phyloP scores from a whole-genome alignment of 2,888 invertebrate species.

The Hemistola chrysoprasaria region DNA sequence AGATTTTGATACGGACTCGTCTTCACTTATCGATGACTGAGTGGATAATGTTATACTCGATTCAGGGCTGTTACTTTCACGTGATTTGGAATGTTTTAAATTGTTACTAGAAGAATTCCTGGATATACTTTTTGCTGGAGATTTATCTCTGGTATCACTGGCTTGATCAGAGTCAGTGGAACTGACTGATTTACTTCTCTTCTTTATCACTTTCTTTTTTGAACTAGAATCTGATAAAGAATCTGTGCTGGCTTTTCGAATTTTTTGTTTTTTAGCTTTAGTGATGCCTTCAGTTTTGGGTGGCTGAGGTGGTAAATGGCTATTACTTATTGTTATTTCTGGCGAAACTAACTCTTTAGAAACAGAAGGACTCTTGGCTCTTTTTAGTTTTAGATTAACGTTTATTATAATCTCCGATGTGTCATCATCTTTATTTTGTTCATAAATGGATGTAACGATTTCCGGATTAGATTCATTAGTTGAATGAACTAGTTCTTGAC shows the following conservation, averaged over 20 bases:
- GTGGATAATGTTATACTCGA: constrained; percentile 78
- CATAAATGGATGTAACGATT: constrained; percentile 47
- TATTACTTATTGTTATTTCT: constrained; percentile 68
- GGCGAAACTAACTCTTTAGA: constrained; percentile 61
- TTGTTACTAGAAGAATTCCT: constrained; percentile 51
- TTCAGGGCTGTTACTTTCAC: constrained; percentile 72
- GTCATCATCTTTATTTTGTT: constrained; percentile 64
- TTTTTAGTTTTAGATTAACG: constrained; percentile 71
- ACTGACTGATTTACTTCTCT: constrained; percentile 69
- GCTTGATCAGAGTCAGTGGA: constrained; percentile 69
- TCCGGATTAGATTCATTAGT: constrained; percentile 49
- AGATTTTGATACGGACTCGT: constrained; percentile 63
- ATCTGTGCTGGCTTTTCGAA: constrained; percentile 63
- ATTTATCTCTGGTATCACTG: constrained; percentile 53
- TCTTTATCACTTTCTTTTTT: constrained; percentile 68
- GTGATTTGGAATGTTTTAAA: constrained; percentile 63
- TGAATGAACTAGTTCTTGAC: constrained; percentile 39
- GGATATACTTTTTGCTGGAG: constrained; percentile 44
- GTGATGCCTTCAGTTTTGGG: constrained; percentile 64
- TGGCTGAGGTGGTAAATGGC: constrained; percentile 74
- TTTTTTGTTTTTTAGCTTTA: constrained; percentile 66
- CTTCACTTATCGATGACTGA: constrained; percentile 75
- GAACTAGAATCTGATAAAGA: constrained; percentile 60
- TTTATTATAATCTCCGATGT: constrained; percentile 71
- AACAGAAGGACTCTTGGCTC: constrained; percentile 56